Conservation (phyloP, 1,140 invertebrate genomes). For the Drosophila biarmipes region DNA sequence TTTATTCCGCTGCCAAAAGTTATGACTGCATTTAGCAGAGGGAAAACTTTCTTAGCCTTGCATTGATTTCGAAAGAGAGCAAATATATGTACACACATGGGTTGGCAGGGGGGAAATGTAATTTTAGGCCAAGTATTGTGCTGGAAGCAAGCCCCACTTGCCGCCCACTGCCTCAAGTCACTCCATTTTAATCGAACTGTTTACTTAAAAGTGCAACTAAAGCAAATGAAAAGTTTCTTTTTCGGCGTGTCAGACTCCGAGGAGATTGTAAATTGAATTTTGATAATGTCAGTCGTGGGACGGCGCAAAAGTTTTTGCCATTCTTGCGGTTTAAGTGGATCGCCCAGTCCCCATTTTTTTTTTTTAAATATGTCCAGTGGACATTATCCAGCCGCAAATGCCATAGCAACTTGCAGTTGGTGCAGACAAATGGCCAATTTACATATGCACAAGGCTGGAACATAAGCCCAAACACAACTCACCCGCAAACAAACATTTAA, state of each 20-base stretch:
- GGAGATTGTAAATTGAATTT: constrained; percentile 80
- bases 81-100: constrained; percentile 50
- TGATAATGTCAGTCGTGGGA: constrained; percentile 76
- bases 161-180: constrained; percentile 21
- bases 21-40: constrained; percentile 79
- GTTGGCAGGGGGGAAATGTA: constrained; percentile 20
- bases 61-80: constrained; percentile 76
- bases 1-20: constrained; percentile 74
- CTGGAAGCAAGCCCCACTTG: constrained; percentile 17
- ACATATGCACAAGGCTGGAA: constrained; percentile 21
- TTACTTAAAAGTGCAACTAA: constrained; percentile 81
- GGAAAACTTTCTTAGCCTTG: constrained; percentile 72
- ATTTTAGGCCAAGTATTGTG: constrained; percentile 73
- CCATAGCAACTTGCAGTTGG: neutral
- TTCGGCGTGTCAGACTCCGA: constrained; percentile 48
- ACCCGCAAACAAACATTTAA: constrained; percentile 35
- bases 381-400: neutral
- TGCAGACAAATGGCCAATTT: constrained; percentile 30
- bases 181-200: constrained; percentile 79
- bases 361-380: neutral
- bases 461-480: constrained; percentile 31
- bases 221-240: constrained; percentile 76
- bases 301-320: constrained; percentile 57
- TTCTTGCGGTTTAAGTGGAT: constrained; percentile 60
- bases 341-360: neutral